Percentiles rank a stretch among this genome's conserved stretches.
phyloP scores from a whole-genome alignment of 2,888 invertebrate species.

The Trichogramma evanescens region DNA sequence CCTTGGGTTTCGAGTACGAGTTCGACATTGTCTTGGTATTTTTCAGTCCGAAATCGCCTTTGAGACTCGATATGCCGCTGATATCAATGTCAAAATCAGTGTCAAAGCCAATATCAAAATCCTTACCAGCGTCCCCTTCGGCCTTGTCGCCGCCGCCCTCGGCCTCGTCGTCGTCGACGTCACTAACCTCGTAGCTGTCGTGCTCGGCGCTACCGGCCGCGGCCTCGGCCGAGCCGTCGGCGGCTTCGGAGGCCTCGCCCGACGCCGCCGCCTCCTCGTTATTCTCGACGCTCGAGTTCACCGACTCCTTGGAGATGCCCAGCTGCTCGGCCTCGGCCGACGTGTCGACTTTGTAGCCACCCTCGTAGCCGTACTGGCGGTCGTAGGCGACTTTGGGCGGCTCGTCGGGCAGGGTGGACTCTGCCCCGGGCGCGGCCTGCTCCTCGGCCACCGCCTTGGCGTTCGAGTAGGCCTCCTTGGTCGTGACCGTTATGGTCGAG shows the following conservation, averaged over 20 bases:
- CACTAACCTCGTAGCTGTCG: neutral
- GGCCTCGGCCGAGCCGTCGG: neutral
- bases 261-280: neutral
- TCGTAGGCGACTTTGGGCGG: conserved; percentile 1
- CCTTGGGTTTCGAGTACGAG: conserved; percentile 16
- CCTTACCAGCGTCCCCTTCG: neutral
- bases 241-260: neutral
- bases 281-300: conserved; percentile 16
- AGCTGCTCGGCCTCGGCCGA: conserved; percentile 15
- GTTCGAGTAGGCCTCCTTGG: conserved; percentile 37
- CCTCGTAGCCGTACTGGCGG: conserved; percentile 3
- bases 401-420: conserved; percentile 23
- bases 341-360: neutral
- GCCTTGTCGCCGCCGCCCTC: neutral
- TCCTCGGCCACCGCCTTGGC: conserved; percentile 31
- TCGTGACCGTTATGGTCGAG: conserved; percentile 35
- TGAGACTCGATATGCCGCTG: neutral
- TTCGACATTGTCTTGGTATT: conserved; percentile 16
- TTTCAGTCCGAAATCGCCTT: conserved; percentile 21
- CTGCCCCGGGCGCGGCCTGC: conserved; percentile 27
- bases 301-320: conserved; percentile 12
- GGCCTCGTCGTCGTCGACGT: too few species aligned
- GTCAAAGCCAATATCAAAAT: neutral
- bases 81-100: conserved; percentile 6
- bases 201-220: neutral